These are phyloP conservation scores for Macrocentrus cingulum DNA, from an alignment of 1,140 invertebrate species.

Conservation along the genomic window DNA sequence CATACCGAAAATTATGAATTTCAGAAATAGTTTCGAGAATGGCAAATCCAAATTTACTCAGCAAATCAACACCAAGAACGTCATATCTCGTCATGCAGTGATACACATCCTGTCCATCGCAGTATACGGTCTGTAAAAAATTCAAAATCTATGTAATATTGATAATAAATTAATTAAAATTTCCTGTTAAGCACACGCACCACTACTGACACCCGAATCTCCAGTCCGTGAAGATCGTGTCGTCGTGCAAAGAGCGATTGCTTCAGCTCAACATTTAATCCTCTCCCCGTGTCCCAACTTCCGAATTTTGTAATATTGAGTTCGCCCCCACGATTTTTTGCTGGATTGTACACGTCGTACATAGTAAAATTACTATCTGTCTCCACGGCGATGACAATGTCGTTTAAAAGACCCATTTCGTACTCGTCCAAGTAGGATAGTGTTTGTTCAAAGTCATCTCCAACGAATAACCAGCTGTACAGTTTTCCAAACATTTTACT, in stretches of 20 bases:
- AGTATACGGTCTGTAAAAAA: too few relatives aligned
- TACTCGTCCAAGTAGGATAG: conserved; percentile 34
- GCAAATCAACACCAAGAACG: conserved; percentile 27
- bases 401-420: conserved; percentile 38
- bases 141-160: too few relatives aligned
- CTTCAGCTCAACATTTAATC: conserved; percentile 32
- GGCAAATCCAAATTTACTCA: conserved; percentile 39
- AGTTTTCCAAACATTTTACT: not conserved
- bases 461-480: conserved; percentile 41
- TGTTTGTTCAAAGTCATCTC: conserved; percentile 29
- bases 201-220: conserved; percentile 34
- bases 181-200: too few relatives aligned
- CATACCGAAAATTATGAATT: conserved; percentile 39
- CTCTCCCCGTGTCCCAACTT: conserved; percentile 28
- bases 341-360: conserved; percentile 42
- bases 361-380: conserved; percentile 27
- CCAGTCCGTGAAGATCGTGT: conserved; percentile 39
- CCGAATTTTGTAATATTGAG: conserved; percentile 39
- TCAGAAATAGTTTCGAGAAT: conserved; percentile 35
- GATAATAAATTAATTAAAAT: too few relatives aligned
- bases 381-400: conserved; percentile 33
- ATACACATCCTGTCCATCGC: conserved; percentile 38
- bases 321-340: conserved; percentile 38
- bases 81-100: conserved; percentile 36
- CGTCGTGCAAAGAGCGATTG: conserved; percentile 36